Evolutionary conservation across 2,113 vertebrate genomes (phyloP), one percentile per base, ranked within the genome.

Genomic region (Trogon surrucura): DNA sequence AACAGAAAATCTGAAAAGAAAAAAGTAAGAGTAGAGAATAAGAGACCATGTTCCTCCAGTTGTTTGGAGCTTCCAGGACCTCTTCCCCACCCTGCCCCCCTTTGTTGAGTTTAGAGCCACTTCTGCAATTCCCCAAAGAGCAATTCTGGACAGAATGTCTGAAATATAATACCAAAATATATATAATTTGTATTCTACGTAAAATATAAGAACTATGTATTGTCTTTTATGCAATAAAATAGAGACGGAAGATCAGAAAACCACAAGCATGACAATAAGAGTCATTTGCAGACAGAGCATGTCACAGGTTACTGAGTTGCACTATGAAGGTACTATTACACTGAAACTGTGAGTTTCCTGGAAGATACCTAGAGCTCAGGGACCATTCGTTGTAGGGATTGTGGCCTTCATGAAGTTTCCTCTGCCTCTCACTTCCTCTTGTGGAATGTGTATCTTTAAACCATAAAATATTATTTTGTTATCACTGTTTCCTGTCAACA

Each of bases 51-150:
- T 57, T 92, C 6, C 13, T 67, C 6, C 32, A 2, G 2, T 23
- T 62, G 8, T 67, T 44, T 80, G 32, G 27, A 69, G 17, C 18
- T 86, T 80, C 41, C 7, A 80, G 26, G 9, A 47, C 77, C 7
- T 73, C 38, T 57, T 34, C 9, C 6, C 5, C 3, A 3, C 6
- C 2, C 6, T 2, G 4, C 2, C 4, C 15, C 1, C 16, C 8
- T 65, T 48, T 69, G 9, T 32, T 91, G 44, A 67, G 13, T 45
- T 69, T 32, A 70, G 19, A 34, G 5, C 22, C 16, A 69, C 30
- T 80, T 50, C 16, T 74, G 23, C 11, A 57, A 38, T 45, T 74
- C 13, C 16, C 8, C 8, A n/a, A 48, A 67, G 48, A 53, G 3
- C 6, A 54, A 16, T 57, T 69, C 27, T 80, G 54, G 48, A 45